Base-by-base conservation (phyloP, 2,797 vertebrate species). In the Ceryle rudis region DNA sequence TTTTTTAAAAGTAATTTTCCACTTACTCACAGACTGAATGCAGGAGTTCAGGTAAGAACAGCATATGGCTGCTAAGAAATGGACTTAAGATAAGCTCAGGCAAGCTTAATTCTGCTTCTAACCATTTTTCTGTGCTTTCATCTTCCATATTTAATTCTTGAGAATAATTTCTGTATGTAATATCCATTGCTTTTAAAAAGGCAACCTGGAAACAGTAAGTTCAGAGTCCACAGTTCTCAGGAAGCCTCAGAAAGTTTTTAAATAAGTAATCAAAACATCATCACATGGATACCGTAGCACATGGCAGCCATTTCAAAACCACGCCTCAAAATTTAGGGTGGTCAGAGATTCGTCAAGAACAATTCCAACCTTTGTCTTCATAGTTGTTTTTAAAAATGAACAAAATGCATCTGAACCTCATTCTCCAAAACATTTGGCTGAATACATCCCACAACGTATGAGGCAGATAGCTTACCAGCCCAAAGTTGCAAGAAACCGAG, bases 391-490 rank as follows among this genome's bases (percentile, higher is more conserved):
- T 33, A 42, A 90, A 91, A 90, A 84, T 14, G 2, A 94, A 81
- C 8, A 73, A 92, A 93, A 88, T 15, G 41, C 31, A 73, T 73
- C 41, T 37, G 46, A 95, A 70, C 31, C 26, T 86, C 39, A 23
- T 75, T 88, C 82, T 88, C 26, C 11, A 72, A 78, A 91, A 54
- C 82, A 69, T 46, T 88, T 67, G 83, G 55, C 71, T 64, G 71
- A 90, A 86, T 83, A 77, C 92, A 81, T 87, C 92, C 92, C 83
- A 96, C 81, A 90, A 79, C 58, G 54, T 23, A 78, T 4, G 73
- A 92, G 25, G 77, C 51, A 95, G 20, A 60, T 4, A 84, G 66
- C 41, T 92, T 47, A 75, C 54, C 81, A 95, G 31, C 37, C 26
- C 39, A 31, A 93, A 90, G 66, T 12, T 64, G 90, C 11, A 2